Evolutionary conservation across 2,888 invertebrate species (phyloP).

Genomic region (Caenorhabditis sp.): DNA sequence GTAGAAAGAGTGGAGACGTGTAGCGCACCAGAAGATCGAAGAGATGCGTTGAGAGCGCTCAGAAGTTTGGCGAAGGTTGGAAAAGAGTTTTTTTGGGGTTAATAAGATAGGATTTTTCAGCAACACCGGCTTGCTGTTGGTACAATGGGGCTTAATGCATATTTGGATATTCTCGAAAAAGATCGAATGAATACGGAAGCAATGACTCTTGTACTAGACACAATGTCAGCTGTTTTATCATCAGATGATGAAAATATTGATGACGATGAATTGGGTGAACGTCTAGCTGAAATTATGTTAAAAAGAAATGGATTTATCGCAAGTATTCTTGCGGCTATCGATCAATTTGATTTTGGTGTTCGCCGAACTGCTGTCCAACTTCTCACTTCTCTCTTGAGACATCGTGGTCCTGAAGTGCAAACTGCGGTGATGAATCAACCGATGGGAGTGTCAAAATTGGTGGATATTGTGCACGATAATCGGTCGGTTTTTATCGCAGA

Average conservation of each 20-base stretch:
- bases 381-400: constrained; percentile 85
- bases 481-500: constrained; percentile 84
- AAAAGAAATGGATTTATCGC: constrained; percentile 58
- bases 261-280: constrained; percentile 72
- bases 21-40: constrained; percentile 88
- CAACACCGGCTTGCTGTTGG: constrained; percentile 96
- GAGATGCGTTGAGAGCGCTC: constrained; percentile 94
- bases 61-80: constrained; percentile 78
- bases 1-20: constrained; percentile 92
- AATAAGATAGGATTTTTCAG: constrained; percentile 73
- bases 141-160: constrained; percentile 84
- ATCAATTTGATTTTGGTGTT: constrained; percentile 61
- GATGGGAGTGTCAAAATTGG: constrained; percentile 94
- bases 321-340: constrained; percentile 57
- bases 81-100: constrained; percentile 2
- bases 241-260: constrained; percentile 72
- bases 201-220: constrained; percentile 87
- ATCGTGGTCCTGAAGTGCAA: constrained; percentile 77
- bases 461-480: constrained; percentile 91
- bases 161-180: constrained; percentile 81
- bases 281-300: constrained; percentile 73
- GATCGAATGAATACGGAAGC: constrained; percentile 91
- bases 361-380: constrained; percentile 73
- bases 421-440: constrained; percentile 74
- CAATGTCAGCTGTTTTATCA: constrained; percentile 85